Conservation (phyloP, 2,797 vertebrate species). For the Galago senegalensis region DNA sequence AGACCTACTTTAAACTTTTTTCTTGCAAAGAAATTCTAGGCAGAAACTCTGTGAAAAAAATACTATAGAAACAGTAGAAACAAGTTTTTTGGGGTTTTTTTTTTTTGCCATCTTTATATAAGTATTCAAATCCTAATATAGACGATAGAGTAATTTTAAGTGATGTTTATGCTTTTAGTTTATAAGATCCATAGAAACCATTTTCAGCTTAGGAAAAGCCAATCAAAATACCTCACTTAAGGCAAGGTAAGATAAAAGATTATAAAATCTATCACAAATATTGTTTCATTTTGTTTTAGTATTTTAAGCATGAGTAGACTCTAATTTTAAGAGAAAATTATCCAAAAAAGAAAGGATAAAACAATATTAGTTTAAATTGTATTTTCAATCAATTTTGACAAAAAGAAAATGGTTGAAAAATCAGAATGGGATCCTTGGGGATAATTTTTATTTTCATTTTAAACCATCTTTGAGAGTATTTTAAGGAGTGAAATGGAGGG, state of each 20-base stretch:
- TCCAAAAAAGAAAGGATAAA: not conserved
- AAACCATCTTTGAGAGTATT: not conserved
- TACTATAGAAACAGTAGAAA: not conserved
- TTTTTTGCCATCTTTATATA: not conserved
- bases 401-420: constrained; percentile 71
- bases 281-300: constrained; percentile 65
- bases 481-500: not conserved
- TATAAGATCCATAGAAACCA: not conserved
- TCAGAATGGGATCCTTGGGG: not conserved
- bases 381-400: constrained; percentile 65
- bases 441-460: constrained; percentile 59
- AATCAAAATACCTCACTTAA: constrained; percentile 14
- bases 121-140: not conserved
- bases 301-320: constrained; percentile 3
- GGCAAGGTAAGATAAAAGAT: too few relatives aligned
- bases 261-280: not conserved
- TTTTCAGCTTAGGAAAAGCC: constrained; percentile 48
- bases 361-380: constrained; percentile 47
- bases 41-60: constrained; percentile 44
- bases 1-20: not conserved
- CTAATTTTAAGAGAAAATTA: constrained; percentile 55
- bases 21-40: not conserved
- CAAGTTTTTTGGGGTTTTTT: not conserved
- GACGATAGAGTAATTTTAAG: not conserved
- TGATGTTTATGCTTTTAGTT: not conserved